Conservation (phyloP, 2,113 vertebrate genomes). For the Pluvianellus socialis region DNA sequence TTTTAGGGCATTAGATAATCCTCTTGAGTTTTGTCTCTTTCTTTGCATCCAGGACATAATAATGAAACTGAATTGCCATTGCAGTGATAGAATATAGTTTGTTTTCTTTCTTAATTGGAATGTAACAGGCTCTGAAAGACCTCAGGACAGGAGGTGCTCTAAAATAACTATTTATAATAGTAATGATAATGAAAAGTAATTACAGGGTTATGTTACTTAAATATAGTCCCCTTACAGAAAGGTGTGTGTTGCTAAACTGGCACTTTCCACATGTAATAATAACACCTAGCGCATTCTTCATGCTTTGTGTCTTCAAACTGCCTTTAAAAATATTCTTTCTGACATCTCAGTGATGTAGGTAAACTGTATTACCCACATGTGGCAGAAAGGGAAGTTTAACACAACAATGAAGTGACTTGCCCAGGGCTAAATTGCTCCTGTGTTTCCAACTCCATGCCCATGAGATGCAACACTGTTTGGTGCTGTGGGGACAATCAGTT, state of each 20-base stretch:
- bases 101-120: not conserved
- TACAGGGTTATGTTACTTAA: not conserved
- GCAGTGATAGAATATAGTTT: not conserved
- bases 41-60: not conserved
- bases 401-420: not conserved
- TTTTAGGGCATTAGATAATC: not conserved
- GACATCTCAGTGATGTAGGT: not conserved
- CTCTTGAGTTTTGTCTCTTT: not conserved
- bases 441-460: not conserved
- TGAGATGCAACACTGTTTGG: not conserved
- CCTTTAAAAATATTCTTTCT: not conserved
- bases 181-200: not conserved
- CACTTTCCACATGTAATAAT: not conserved
- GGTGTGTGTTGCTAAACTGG: not conserved
- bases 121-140: not conserved
- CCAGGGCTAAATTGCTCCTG: not conserved
- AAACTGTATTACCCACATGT: not conserved
- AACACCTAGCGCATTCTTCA: not conserved
- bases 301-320: not conserved
- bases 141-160: not conserved
- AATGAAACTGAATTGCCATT: not conserved
- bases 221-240: not conserved
- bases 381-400: not conserved
- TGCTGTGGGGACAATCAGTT: not conserved
- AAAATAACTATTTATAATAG: not conserved